These are phyloP conservation scores for Eucidaris tribuloides DNA, from an alignment of 35 echinoderm and acorn worm species.

Conservation along the genomic window DNA sequence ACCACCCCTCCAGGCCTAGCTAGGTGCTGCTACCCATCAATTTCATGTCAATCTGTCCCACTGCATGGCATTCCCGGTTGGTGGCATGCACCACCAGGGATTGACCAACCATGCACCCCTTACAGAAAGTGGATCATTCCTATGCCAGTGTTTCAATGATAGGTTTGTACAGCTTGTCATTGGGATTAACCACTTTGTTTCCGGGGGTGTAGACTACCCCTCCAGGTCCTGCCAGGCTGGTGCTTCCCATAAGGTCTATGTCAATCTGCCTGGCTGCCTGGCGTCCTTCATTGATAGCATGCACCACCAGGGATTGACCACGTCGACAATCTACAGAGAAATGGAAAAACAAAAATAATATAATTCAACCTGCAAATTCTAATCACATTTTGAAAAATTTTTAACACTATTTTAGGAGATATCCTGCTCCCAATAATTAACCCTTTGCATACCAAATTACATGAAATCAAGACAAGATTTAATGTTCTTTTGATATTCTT, in stretches of 20 bases:
- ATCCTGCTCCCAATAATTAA: no score
- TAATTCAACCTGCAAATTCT: neutral
- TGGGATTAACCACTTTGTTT: constrained; percentile 42
- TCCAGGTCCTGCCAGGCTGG: constrained; percentile 85
- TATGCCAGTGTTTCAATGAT: constrained; percentile 34
- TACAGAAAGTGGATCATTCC: no score
- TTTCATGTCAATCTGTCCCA: constrained; percentile 73
- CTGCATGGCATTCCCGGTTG: constrained; percentile 85
- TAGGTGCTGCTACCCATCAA: constrained; percentile 84
- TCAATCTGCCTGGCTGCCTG: constrained; percentile 95
- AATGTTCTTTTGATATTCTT: no score
- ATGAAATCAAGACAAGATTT: neutral
- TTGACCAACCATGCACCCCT: no score
- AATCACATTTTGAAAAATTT: neutral
- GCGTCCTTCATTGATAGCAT: constrained; percentile 97
- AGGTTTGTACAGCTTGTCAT: constrained; percentile 45
- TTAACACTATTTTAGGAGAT: neutral
- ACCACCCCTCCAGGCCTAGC: constrained; percentile 82
- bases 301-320: constrained; percentile 93
- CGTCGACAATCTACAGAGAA: constrained; percentile 80
- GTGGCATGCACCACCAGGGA: constrained; percentile 95
- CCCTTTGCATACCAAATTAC: no score
- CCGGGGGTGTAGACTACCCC: constrained; percentile 79
- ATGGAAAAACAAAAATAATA: neutral
- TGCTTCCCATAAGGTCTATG: constrained; percentile 83